phyloP scores from a whole-genome alignment of 2,113 vertebrate genomes.

The Aythya baeri region DNA sequence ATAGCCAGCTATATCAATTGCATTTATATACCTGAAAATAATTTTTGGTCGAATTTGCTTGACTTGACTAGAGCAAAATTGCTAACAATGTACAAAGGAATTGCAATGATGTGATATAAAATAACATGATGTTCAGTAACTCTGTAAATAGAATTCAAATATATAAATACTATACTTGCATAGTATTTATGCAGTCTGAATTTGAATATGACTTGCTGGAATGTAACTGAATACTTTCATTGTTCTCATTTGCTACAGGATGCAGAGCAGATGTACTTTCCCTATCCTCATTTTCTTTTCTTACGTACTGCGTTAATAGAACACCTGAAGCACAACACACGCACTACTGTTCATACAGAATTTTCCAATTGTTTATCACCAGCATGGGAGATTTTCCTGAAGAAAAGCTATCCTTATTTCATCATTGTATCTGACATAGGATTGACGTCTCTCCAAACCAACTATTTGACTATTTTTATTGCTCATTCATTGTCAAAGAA shows the following conservation, averaged over 20 bases:
- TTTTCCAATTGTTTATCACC: conserved; percentile 61
- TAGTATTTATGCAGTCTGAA: neutral
- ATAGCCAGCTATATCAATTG: neutral
- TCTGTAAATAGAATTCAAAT: neutral
- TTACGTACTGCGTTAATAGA: conserved; percentile 44
- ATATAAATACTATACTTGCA: too few species aligned
- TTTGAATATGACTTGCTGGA: neutral
- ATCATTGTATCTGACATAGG: conserved; percentile 51
- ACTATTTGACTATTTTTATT: conserved; percentile 54
- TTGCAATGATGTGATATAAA: too few species aligned
- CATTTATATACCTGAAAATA: neutral
- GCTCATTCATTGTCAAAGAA: conserved; percentile 59
- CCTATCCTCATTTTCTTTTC: neutral
- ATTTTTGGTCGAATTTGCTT: neutral
- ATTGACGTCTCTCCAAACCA: conserved; percentile 22
- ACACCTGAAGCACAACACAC: conserved; percentile 58
- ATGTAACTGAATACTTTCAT: neutral
- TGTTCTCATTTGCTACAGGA: conserved; percentile 41
- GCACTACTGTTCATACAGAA: conserved; percentile 36
- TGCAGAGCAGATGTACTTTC: conserved; percentile 57
- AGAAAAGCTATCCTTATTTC: conserved; percentile 60
- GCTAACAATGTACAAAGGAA: neutral
- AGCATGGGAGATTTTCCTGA: conserved; percentile 57
- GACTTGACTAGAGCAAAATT: neutral
- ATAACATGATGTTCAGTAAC: neutral